Evolutionary conservation across 2,797 vertebrate species (phyloP).

Genomic region (Acridotheres tristis): DNA sequence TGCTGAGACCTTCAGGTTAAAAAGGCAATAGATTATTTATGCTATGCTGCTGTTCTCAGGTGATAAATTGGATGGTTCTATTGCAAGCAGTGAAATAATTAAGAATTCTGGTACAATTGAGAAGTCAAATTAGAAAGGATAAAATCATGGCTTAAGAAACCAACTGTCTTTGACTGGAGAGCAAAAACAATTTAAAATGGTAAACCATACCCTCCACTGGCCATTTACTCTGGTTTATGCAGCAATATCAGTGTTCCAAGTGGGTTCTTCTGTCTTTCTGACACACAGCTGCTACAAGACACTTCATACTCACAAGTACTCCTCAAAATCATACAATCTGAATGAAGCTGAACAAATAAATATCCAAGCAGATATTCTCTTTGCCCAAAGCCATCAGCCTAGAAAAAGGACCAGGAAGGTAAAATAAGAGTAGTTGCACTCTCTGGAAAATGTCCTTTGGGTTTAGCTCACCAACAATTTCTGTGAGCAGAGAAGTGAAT

Average conservation of each 20-base stretch:
- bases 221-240: not conserved
- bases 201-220: not conserved
- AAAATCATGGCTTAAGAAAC: not conserved
- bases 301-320: not conserved
- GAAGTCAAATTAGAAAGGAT: not conserved
- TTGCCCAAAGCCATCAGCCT: not conserved
- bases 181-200: not conserved
- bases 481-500: not conserved
- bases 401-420: not conserved
- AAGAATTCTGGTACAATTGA: not conserved
- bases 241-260: not conserved
- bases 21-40: slow-evolving; percentile 34
- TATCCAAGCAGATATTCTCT: not conserved
- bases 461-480: not conserved
- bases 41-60: not conserved
- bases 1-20: slow-evolving; percentile 18
- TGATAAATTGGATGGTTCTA: not conserved
- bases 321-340: not conserved
- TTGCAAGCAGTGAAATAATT: not conserved
- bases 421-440: not conserved
- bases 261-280: not conserved
- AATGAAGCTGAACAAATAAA: not conserved
- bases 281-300: not conserved
- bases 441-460: not conserved
- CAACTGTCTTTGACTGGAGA: not conserved